A percentile compares a stretch with the other conserved stretches of the same genome.
Evolutionary conservation across 2,888 invertebrate genomes (phyloP).

Genomic region (Allophyes oxyacanthae): DNA sequence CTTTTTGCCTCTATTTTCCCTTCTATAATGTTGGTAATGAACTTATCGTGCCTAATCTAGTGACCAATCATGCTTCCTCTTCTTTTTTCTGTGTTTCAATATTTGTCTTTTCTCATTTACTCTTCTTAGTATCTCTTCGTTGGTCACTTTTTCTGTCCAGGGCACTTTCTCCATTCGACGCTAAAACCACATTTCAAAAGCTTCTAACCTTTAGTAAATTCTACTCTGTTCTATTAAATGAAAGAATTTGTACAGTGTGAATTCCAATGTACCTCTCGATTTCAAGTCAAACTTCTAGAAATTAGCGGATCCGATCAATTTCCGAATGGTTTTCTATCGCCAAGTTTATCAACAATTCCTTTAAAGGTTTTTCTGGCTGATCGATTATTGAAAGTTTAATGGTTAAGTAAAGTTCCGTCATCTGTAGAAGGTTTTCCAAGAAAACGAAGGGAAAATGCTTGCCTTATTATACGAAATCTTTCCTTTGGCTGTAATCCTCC

Average conservation of each 20-base stretch:
- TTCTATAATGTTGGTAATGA: no score
- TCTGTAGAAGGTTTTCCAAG: constrained; percentile 36
- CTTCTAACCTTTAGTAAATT: no score
- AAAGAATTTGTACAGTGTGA: constrained; percentile 22
- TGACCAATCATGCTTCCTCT: no score
- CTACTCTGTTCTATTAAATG: constrained; percentile 16
- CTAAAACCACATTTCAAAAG: no score
- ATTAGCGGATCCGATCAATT: constrained; percentile 64
- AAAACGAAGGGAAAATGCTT: constrained; percentile 18
- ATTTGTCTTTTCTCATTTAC: no score
- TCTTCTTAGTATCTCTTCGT: no score
- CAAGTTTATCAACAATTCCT: constrained; percentile 64
- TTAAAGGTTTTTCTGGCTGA: constrained; percentile 65
- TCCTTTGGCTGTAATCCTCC: no score
- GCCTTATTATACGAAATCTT: constrained; percentile 30
- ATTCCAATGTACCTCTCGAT: constrained; percentile 20
- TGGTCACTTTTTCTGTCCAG: no score
- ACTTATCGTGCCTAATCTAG: no score
- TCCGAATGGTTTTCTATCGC: constrained; percentile 63
- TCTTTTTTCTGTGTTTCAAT: no score
- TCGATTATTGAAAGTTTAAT: constrained; percentile 63
- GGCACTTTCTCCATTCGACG: no score
- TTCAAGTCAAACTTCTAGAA: constrained; percentile 45
- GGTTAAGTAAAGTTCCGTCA: constrained; percentile 28
- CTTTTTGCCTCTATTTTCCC: no score